Conservation (phyloP, 2,888 invertebrate species). For the Acrobasis suavella region DNA sequence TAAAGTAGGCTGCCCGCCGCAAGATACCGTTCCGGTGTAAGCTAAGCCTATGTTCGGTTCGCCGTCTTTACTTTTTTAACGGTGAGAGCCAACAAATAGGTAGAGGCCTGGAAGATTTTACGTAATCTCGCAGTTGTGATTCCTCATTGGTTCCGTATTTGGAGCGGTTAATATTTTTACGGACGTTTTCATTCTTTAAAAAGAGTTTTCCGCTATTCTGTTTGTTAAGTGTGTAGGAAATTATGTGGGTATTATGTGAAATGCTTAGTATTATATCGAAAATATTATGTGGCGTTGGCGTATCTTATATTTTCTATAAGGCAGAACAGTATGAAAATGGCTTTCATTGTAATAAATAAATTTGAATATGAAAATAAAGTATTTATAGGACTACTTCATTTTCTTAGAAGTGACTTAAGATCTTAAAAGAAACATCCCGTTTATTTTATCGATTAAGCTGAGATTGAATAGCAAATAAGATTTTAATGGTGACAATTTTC, state of each 20-base stretch:
- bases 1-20: too few relatives aligned
- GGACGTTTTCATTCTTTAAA: slow-evolving; percentile 15
- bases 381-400: too few relatives aligned
- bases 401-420: too few relatives aligned
- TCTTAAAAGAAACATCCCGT: too few relatives aligned
- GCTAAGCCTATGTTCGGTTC: background rate
- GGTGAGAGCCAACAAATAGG: slow-evolving; percentile 29
- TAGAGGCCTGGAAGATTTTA: slow-evolving; percentile 38
- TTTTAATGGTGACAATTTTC: too few relatives aligned
- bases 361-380: too few relatives aligned
- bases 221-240: background rate
- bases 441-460: too few relatives aligned
- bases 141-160: slow-evolving; percentile 27
- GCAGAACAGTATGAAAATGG: too few relatives aligned
- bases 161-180: slow-evolving; percentile 14
- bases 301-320: too few relatives aligned
- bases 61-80: slow-evolving; percentile 1
- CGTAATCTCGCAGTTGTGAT: slow-evolving; percentile 41
- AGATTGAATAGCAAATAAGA: too few relatives aligned
- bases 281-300: background rate
- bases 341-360: too few relatives aligned
- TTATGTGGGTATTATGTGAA: background rate
- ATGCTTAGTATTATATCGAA: background rate
- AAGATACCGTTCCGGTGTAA: too few relatives aligned
- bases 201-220: slow-evolving; percentile 6